Percentiles rank a stretch among this genome's conserved stretches.
These are phyloP conservation scores for Empis livida DNA, from an alignment of 2,888 invertebrate species.

Conservation along the genomic window DNA sequence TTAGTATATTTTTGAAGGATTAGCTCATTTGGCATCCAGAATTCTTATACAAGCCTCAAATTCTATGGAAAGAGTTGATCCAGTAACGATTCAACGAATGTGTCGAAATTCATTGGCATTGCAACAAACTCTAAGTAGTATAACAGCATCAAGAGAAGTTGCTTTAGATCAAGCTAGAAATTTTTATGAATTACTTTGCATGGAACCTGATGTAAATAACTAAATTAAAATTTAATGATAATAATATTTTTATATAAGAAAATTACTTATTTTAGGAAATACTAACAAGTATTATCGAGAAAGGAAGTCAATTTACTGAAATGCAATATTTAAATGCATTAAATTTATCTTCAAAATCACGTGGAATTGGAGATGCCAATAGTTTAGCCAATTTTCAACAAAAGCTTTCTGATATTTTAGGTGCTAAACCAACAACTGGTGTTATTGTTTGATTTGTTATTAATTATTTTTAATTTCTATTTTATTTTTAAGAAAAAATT, in stretches of 20 bases:
- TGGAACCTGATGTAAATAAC: conserved; percentile 59
- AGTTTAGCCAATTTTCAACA: conserved; percentile 57
- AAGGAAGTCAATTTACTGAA: conserved; percentile 77
- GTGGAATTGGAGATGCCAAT: conserved; percentile 39
- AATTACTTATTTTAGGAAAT: conserved; percentile 51
- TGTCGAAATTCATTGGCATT: conserved; percentile 73
- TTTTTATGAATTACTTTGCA: conserved; percentile 76
- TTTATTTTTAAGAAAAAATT: too few relatives aligned
- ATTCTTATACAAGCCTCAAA: conserved; percentile 71
- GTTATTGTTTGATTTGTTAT: conserved; percentile 48
- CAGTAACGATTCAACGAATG: conserved; percentile 70
- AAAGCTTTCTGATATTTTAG: conserved; percentile 71
- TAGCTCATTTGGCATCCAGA: conserved; percentile 66
- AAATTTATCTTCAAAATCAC: conserved; percentile 58
- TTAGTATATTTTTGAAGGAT: conserved; percentile 81
- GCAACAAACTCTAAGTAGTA: conserved; percentile 74
- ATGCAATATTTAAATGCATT: conserved; percentile 79
- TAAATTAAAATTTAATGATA: conserved; percentile 3
- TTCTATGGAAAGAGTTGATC: conserved; percentile 66
- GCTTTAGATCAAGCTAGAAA: conserved; percentile 80
- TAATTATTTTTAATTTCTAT: neutral
- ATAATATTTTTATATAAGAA: neutral
- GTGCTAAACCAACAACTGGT: conserved; percentile 53
- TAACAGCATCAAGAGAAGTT: conserved; percentile 67
- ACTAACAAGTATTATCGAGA: conserved; percentile 67